A percentile compares a stretch with the other conserved stretches of the same genome.
These are phyloP conservation scores for Dilophus febrilis DNA, from an alignment of 2,888 invertebrate genomes.

Conservation along the genomic window DNA sequence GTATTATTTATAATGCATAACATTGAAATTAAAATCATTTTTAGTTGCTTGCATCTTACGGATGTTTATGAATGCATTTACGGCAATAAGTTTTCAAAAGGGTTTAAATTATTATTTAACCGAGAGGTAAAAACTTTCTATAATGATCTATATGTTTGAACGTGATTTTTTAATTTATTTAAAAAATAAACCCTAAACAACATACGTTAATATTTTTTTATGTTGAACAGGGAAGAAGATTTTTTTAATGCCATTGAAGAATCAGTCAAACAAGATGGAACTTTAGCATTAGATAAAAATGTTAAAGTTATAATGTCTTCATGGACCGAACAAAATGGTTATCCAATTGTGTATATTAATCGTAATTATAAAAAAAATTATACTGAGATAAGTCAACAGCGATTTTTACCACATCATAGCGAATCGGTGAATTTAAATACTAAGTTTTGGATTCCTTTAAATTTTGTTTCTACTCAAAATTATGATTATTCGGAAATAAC, in stretches of 20 bases:
- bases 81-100: slow-evolving; percentile 34
- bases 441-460: slow-evolving; percentile 23
- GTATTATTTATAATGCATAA: too few species aligned
- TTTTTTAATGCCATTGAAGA: slow-evolving; percentile 20
- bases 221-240: too few species aligned
- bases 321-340: slow-evolving; percentile 38
- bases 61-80: slow-evolving; percentile 37
- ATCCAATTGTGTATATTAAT: slow-evolving; percentile 33
- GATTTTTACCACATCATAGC: neutral
- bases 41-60: slow-evolving; percentile 37
- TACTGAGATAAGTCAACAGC: neutral
- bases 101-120: slow-evolving; percentile 34
- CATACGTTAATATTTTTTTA: too few species aligned
- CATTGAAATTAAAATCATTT: too few species aligned
- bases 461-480: slow-evolving; percentile 18
- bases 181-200: too few species aligned
- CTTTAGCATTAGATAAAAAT: slow-evolving; percentile 9
- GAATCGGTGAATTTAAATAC: neutral
- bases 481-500: slow-evolving; percentile 21
- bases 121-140: too few species aligned
- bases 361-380: neutral
- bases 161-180: too few species aligned
- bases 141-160: too few species aligned
- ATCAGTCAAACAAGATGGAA: slow-evolving; percentile 16
- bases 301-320: slow-evolving; percentile 33